Percentiles rank a stretch among this genome's conserved stretches.
Conservation (phyloP, 2,888 invertebrate genomes). For the Hirtodrosophila cameraria region DNA sequence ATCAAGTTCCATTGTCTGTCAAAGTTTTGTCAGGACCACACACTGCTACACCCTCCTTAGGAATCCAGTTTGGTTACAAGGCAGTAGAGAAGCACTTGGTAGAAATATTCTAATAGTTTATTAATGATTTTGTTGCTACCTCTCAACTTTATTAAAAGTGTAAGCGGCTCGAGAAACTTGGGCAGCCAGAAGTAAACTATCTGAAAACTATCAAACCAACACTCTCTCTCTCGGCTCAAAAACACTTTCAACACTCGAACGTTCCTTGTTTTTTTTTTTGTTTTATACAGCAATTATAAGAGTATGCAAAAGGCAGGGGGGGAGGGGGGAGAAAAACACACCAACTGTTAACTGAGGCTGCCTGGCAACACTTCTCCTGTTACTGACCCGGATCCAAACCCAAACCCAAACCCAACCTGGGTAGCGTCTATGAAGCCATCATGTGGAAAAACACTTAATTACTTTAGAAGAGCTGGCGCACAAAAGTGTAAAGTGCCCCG, state of each 20-base stretch:
- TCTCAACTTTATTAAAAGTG: conserved; percentile 66
- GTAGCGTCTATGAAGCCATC: conserved; percentile 74
- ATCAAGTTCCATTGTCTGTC: conserved; percentile 60
- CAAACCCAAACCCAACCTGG: conserved; percentile 12
- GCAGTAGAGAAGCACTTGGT: conserved; percentile 23
- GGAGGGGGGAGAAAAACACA: conserved; percentile 14
- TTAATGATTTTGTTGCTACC: conserved; percentile 67
- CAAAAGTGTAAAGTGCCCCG: conserved; percentile 75
- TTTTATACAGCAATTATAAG: conserved; percentile 78
- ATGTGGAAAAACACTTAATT: conserved; percentile 77
- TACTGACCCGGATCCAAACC: background rate
- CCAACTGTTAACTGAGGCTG: conserved; percentile 18
- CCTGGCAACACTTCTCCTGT: conserved; percentile 42
- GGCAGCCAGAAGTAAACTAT: conserved; percentile 53
- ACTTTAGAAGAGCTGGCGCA: conserved; percentile 76
- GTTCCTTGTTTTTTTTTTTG: conserved; percentile 63
- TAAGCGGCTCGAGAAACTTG: conserved; percentile 34
- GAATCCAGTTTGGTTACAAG: background rate
- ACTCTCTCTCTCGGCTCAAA: too few species aligned
- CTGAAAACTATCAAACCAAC: conserved; percentile 60
- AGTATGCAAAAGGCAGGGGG: too few species aligned
- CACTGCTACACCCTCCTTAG: background rate
- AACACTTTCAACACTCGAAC: conserved; percentile 59
- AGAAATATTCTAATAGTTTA: conserved; percentile 73
- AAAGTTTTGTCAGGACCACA: conserved; percentile 46